Conservation (phyloP, 92 coral and sea anemone genomes). For the Epizoanthus ramosus region DNA sequence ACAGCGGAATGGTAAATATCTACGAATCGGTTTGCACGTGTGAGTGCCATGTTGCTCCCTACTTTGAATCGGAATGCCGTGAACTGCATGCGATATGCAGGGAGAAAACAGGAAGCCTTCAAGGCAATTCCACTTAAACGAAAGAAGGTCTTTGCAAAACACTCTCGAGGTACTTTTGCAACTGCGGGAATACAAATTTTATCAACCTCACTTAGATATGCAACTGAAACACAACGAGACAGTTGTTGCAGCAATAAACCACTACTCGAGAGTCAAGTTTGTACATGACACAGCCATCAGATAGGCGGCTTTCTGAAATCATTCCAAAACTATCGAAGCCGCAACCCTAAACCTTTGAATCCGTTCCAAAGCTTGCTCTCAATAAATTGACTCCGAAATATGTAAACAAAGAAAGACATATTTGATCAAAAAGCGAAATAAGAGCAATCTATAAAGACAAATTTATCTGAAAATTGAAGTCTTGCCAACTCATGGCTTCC, state of each 20-base stretch:
- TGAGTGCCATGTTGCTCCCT: background rate
- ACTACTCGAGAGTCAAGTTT: background rate
- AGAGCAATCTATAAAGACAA: background rate
- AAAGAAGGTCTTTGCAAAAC: conserved; percentile 15
- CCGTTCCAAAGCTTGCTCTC: background rate
- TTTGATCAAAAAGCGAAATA: background rate
- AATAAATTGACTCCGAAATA: background rate
- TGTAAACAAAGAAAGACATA: conserved; percentile 16
- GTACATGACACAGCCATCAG: background rate
- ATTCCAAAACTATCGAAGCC: background rate
- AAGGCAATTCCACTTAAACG: background rate
- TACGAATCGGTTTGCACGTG: conserved; percentile 5
- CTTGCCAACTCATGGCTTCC: conserved; percentile 11
- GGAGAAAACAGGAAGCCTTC: conserved; percentile 5
- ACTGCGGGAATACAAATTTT: background rate
- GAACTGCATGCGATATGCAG: too few relatives aligned
- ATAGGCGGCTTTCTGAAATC: background rate
- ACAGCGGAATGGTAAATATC: conserved; percentile 16
- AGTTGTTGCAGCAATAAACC: conserved; percentile 1
- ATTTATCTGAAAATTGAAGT: conserved; percentile 5
- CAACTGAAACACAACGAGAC: background rate
- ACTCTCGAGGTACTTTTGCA: background rate
- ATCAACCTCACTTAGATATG: background rate
- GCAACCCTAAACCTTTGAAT: conserved; percentile 23
- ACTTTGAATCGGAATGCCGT: conserved; percentile 27